Conservation (phyloP, 2,113 vertebrate genomes). For the Panurus biarmicus region DNA sequence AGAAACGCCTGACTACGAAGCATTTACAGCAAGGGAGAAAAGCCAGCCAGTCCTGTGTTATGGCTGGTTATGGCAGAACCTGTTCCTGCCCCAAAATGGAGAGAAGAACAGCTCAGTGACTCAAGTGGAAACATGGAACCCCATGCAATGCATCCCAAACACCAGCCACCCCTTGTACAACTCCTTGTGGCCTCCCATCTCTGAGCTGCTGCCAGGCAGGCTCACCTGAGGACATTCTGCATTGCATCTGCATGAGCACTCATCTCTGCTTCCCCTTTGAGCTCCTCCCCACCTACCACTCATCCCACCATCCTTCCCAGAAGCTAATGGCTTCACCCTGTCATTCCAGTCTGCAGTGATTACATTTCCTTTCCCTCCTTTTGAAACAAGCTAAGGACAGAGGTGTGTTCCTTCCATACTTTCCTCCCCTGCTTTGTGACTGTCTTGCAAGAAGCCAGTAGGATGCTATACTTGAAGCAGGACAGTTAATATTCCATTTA, state of each 20-base stretch:
- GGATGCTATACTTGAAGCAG: background rate
- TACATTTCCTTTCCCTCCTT: background rate
- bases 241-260: background rate
- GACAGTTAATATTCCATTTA: background rate
- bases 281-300: background rate
- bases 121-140: background rate
- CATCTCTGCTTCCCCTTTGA: background rate
- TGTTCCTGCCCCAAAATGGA: background rate
- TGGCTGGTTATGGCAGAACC: background rate
- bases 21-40: background rate
- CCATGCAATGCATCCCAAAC: background rate
- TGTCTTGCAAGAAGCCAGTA: background rate
- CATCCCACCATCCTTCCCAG: background rate
- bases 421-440: background rate
- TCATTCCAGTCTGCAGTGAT: background rate
- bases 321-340: background rate
- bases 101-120: background rate
- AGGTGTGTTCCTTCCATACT: background rate
- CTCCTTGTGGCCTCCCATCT: background rate
- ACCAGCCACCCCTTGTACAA: background rate
- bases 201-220: background rate
- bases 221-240: background rate
- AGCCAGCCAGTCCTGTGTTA: background rate
- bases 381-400: background rate
- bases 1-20: background rate